Evolutionary conservation across 1,140 invertebrate genomes (phyloP).

Genomic region (Druon quercuslanigerum): DNA sequence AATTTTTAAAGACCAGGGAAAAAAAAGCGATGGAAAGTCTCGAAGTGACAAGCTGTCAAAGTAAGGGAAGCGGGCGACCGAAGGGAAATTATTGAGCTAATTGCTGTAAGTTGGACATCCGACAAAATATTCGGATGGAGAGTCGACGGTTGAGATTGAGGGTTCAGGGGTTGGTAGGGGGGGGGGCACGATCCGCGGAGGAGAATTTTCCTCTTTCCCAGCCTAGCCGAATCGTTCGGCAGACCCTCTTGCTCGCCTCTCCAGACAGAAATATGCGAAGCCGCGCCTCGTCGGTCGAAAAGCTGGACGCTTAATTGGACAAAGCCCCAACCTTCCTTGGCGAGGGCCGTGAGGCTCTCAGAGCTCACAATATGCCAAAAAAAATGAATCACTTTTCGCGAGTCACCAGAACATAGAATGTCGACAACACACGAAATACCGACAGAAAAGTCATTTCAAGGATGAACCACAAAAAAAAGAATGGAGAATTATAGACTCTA

Average conservation of each 20-base stretch:
- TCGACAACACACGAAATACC: slow-evolving; percentile 49
- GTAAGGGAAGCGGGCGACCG: slow-evolving; percentile 45
- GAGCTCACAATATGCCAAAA: slow-evolving; percentile 68
- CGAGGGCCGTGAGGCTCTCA: slow-evolving; percentile 60
- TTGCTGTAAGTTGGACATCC: slow-evolving; percentile 65
- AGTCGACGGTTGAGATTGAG: slow-evolving; percentile 35
- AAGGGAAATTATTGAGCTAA: slow-evolving; percentile 71
- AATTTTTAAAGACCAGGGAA: slow-evolving; percentile 22
- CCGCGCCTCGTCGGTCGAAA: slow-evolving; percentile 62
- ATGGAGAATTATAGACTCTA: neutral
- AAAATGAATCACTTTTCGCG: slow-evolving; percentile 69
- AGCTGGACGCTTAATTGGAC: slow-evolving; percentile 74
- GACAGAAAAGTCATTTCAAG: neutral
- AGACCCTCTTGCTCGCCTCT: slow-evolving; percentile 57
- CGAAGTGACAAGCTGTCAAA: slow-evolving; percentile 58
- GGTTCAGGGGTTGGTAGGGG: slow-evolving; percentile 16
- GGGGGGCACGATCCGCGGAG: slow-evolving; percentile 45
- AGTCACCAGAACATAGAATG: slow-evolving; percentile 40
- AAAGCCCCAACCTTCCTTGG: slow-evolving; percentile 70
- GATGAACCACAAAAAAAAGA: too few species aligned
- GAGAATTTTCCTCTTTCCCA: slow-evolving; percentile 61
- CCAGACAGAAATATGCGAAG: slow-evolving; percentile 70
- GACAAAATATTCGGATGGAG: slow-evolving; percentile 55
- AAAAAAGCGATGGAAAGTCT: slow-evolving; percentile 25
- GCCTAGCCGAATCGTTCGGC: slow-evolving; percentile 49